Percentiles rank a stretch among this genome's conserved stretches.
phyloP scores from a whole-genome alignment of 92 coral and sea anemone genomes.

The Galaxea fascicularis region DNA sequence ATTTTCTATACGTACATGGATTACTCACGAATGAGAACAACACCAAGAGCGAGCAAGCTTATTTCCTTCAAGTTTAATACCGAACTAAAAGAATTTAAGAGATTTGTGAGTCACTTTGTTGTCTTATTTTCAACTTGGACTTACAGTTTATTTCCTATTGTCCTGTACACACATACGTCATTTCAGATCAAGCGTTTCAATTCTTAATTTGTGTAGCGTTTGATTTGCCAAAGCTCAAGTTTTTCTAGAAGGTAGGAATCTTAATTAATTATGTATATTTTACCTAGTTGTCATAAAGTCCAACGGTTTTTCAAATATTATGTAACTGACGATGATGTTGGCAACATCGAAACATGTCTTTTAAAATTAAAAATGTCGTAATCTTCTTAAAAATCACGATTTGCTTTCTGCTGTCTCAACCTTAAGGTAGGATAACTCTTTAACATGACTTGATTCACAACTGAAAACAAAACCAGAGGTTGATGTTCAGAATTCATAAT shows the following conservation, averaged over 20 bases:
- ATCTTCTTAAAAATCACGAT: no score
- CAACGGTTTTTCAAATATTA: no score
- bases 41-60: constrained; percentile 1
- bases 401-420: no score
- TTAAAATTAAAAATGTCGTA: no score
- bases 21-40: not conserved
- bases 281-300: no score
- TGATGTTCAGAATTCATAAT: constrained; percentile 35
- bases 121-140: constrained; percentile 49
- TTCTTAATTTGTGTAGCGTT: constrained; percentile 47
- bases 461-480: constrained; percentile 43
- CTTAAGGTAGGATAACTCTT: constrained; percentile 19
- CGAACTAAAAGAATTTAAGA: constrained; percentile 11
- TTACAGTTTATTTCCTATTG: constrained; percentile 39
- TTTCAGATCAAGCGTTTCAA: constrained; percentile 3
- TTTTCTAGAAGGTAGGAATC: constrained; percentile 32
- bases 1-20: constrained; percentile 35
- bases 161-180: constrained; percentile 17
- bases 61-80: constrained; percentile 8
- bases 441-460: constrained; percentile 36
- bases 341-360: no score
- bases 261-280: no score
- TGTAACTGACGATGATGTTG: no score
- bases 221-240: constrained; percentile 20
- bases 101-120: constrained; percentile 46